Evolutionary conservation across 2,113 vertebrate genomes (phyloP).

Genomic region (Myiopsitta monachus): DNA sequence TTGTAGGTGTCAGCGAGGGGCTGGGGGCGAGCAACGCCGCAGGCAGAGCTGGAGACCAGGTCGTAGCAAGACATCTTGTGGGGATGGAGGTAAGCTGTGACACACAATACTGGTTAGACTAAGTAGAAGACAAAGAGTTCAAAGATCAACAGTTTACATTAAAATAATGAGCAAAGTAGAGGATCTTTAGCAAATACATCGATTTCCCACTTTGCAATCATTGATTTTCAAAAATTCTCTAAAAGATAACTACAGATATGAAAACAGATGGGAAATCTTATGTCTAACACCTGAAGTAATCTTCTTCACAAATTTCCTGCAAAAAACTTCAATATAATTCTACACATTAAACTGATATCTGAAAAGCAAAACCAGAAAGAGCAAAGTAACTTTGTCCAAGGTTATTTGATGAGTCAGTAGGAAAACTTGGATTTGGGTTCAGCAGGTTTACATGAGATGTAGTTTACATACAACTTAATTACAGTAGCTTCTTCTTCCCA

Average conservation of each 20-base stretch:
- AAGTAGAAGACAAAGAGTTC: not conserved
- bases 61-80: not conserved
- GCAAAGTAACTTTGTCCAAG: not conserved
- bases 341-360: not conserved
- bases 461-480: constrained; percentile 28
- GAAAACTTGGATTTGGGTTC: not conserved
- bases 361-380: not conserved
- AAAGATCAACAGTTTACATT: not conserved
- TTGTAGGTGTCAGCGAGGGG: not conserved
- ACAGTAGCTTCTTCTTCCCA: constrained; percentile 52
- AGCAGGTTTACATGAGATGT: constrained; percentile 2
- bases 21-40: not conserved
- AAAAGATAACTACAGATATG: fast-evolving
- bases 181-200: not conserved
- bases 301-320: fast-evolving
- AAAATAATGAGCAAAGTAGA: not conserved
- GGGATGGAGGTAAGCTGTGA: not conserved
- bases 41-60: not conserved
- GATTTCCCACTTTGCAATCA: not conserved
- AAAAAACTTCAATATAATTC: fast-evolving
- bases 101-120: not conserved
- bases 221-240: not conserved
- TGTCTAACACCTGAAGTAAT: not conserved
- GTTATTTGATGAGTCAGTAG: not conserved
- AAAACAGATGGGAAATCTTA: not conserved